Percentiles rank a stretch among this genome's conserved stretches.
Evolutionary conservation across 2,888 invertebrate genomes (phyloP).

Genomic region (Bursaphelenchus okinawaensis): DNA sequence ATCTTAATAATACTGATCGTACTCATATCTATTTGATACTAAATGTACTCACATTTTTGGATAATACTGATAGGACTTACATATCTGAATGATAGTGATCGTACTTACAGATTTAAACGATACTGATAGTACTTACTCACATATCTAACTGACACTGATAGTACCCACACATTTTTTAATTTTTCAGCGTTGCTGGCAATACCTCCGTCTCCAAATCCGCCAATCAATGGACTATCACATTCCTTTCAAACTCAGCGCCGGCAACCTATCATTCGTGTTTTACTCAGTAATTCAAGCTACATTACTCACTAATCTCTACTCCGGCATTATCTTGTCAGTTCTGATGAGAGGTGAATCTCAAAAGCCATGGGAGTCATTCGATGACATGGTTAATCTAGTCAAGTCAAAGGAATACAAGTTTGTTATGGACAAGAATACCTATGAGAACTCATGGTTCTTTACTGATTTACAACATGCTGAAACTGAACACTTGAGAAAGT

Average conservation of each 20-base stretch:
- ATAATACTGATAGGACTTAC: too few relatives aligned
- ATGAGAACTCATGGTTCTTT: conserved; percentile 22
- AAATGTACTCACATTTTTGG: too few relatives aligned
- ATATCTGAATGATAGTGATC: too few relatives aligned
- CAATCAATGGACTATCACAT: conserved; percentile 31
- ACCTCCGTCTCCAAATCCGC: conserved; percentile 40
- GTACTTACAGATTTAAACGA: too few relatives aligned
- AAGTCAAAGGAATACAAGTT: conserved; percentile 24
- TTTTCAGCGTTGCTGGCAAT: conserved; percentile 40
- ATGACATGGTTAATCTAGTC: conserved; percentile 62
- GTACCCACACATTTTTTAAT: too few relatives aligned
- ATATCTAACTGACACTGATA: too few relatives aligned
- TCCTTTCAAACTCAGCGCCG: conserved; percentile 21
- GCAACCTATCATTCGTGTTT: conserved; percentile 24
- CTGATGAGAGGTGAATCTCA: conserved; percentile 60
- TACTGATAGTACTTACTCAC: too few relatives aligned
- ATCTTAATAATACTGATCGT: too few relatives aligned
- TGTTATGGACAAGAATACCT: conserved; percentile 24
- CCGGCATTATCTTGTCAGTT: conserved; percentile 23
- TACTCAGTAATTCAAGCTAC: conserved; percentile 28
- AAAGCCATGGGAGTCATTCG: conserved; percentile 65
- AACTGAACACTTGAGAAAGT: conserved; percentile 22
- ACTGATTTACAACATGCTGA: conserved; percentile 11
- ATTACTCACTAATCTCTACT: conserved; percentile 26
- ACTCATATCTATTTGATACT: too few relatives aligned